Percentiles rank a stretch among this genome's conserved stretches.
phyloP scores from a whole-genome alignment of 2,888 invertebrate species.

The Melanostoma mellinum region DNA sequence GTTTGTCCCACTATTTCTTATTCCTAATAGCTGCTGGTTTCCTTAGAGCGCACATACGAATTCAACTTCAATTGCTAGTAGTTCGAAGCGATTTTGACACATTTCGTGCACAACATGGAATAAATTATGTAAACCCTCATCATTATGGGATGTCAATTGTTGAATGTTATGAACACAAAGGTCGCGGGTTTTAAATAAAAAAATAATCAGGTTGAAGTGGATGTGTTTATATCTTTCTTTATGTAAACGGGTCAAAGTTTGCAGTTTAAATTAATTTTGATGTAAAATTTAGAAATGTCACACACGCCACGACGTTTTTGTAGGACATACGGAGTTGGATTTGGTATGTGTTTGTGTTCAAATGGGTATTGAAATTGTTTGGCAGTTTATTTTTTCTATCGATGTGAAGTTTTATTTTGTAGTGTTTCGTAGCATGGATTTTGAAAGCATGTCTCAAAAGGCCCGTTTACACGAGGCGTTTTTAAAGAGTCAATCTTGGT shows the following conservation, averaged over 20 bases:
- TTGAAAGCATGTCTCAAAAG: too few species aligned
- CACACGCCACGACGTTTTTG: background rate
- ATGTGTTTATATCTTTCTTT: background rate
- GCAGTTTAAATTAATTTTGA: conserved; percentile 17
- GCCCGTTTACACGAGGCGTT: too few species aligned
- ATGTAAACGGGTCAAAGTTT: conserved; percentile 25
- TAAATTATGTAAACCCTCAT: conserved; percentile 53
- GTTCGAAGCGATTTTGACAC: conserved; percentile 61
- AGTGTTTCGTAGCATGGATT: too few species aligned
- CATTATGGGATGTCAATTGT: conserved; percentile 35
- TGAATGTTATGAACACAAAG: conserved; percentile 14
- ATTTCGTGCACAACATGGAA: conserved; percentile 48
- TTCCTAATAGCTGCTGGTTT: background rate
- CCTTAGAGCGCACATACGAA: background rate
- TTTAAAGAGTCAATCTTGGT: too few species aligned
- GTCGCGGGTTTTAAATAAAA: conserved; percentile 4
- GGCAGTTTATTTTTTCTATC: too few species aligned
- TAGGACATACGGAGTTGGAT: too few species aligned
- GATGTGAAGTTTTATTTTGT: too few species aligned
- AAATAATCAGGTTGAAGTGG: background rate
- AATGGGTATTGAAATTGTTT: too few species aligned
- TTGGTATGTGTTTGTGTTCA: too few species aligned
- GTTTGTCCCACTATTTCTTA: background rate
- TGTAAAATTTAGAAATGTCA: background rate
- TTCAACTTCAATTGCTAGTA: conserved; percentile 53